Evolutionary conservation across 2,888 invertebrate genomes (phyloP).

Genomic region (Euplexia lucipara): DNA sequence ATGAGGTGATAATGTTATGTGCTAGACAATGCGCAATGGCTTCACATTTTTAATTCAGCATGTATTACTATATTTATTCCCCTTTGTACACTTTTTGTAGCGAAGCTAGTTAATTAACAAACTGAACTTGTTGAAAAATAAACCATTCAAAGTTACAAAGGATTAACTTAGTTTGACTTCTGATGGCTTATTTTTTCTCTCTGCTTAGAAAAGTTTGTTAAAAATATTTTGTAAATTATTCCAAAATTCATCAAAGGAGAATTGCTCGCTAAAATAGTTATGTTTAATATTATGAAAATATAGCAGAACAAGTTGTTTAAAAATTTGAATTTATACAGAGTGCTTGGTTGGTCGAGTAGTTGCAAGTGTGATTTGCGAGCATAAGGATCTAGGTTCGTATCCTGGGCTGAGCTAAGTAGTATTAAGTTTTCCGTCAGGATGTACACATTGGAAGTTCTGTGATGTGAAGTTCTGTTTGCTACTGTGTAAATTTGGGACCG

Average conservation of each 20-base stretch:
- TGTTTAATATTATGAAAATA: neutral
- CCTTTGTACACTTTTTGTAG: slow-evolving; percentile 2
- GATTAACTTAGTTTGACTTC: slow-evolving; percentile 8
- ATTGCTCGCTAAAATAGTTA: neutral
- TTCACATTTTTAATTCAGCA: neutral
- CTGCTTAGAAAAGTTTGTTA: neutral
- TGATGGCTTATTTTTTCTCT: slow-evolving; percentile 5
- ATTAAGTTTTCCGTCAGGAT: too few species aligned
- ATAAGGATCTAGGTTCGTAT: too few species aligned
- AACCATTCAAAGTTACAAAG: slow-evolving; percentile 7
- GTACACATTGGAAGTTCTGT: too few species aligned
- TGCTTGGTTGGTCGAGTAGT: too few species aligned
- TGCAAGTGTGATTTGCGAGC: too few species aligned
- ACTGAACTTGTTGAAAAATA: slow-evolving; percentile 15
- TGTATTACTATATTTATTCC: neutral
- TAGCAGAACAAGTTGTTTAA: neutral
- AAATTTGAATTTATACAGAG: neutral
- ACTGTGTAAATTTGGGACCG: too few species aligned
- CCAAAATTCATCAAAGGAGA: slow-evolving; percentile 9
- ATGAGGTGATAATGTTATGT: too few species aligned
- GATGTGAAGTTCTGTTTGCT: too few species aligned
- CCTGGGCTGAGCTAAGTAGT: too few species aligned
- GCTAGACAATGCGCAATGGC: too few species aligned
- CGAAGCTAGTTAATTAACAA: slow-evolving; percentile 23
- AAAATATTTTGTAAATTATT: slow-evolving; percentile 10